These are phyloP conservation scores for Liparis tanakae DNA, from an alignment of 2,797 vertebrate species.

Conservation along the genomic window DNA sequence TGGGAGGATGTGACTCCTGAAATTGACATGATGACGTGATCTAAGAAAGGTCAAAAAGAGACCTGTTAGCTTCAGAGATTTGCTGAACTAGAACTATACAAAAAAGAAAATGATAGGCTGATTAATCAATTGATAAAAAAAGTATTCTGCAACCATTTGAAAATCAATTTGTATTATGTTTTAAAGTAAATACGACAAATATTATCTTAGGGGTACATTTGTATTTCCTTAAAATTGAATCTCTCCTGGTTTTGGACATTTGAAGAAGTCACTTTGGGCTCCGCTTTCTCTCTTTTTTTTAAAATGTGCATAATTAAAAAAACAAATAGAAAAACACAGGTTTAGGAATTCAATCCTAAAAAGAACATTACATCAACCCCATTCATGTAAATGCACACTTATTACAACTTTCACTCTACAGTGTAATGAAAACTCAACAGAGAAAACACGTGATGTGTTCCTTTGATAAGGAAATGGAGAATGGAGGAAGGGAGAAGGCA, in stretches of 20 bases:
- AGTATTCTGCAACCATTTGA: background rate
- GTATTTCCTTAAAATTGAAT: background rate
- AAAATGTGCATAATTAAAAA: background rate
- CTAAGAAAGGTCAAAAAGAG: background rate
- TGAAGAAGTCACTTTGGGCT: background rate
- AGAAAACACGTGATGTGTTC: background rate
- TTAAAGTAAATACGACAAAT: background rate
- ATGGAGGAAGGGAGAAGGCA: slow-evolving; percentile 1
- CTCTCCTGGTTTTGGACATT: background rate
- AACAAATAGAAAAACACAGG: background rate
- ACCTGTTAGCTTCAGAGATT: background rate
- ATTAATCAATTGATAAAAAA: background rate
- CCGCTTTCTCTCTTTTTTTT: background rate
- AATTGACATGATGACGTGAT: background rate
- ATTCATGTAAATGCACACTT: background rate
- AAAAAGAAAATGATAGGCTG: background rate
- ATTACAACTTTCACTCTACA: background rate
- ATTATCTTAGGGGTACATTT: background rate
- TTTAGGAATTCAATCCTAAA: background rate
- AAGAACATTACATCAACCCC: background rate
- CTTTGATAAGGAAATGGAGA: background rate
- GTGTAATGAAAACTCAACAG: background rate
- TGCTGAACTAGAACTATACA: background rate
- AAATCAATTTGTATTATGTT: background rate
- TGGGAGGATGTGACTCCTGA: background rate